These are phyloP conservation scores for Mimumesa dahlbomi DNA, from an alignment of 2,888 invertebrate species.

Conservation along the genomic window DNA sequence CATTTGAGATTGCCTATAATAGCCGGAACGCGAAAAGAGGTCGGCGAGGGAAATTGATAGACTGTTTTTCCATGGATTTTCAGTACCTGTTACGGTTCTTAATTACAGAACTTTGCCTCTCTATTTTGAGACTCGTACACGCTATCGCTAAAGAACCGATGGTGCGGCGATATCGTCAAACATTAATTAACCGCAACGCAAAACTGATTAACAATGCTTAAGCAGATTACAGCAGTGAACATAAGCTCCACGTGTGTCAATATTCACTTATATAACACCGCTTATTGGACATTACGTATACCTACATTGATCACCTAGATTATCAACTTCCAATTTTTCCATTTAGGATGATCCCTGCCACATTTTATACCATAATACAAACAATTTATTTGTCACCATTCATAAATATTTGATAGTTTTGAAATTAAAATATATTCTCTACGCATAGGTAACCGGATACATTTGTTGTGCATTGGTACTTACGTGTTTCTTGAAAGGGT, in stretches of 20 bases:
- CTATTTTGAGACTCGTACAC: background rate
- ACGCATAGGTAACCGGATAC: slow-evolving; percentile 55
- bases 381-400: no score
- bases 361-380: no score
- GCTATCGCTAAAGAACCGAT: slow-evolving; percentile 21
- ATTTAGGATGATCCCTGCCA: no score
- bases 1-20: slow-evolving; percentile 9
- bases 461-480: slow-evolving; percentile 58
- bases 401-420: no score
- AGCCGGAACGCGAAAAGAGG: background rate
- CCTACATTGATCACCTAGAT: background rate
- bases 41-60: background rate
- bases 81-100: background rate
- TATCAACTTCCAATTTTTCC: no score
- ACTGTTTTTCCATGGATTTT: background rate
- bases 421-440: background rate
- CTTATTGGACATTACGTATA: slow-evolving; percentile 36
- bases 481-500: slow-evolving; percentile 45
- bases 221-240: slow-evolving; percentile 55
- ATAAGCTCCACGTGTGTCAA: slow-evolving; percentile 25
- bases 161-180: slow-evolving; percentile 33
- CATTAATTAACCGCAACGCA: slow-evolving; percentile 57
- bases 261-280: slow-evolving; percentile 45
- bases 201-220: slow-evolving; percentile 55
- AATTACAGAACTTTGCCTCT: background rate